Conservation (phyloP, 1,140 invertebrate species). For the Brachionus rubens region DNA sequence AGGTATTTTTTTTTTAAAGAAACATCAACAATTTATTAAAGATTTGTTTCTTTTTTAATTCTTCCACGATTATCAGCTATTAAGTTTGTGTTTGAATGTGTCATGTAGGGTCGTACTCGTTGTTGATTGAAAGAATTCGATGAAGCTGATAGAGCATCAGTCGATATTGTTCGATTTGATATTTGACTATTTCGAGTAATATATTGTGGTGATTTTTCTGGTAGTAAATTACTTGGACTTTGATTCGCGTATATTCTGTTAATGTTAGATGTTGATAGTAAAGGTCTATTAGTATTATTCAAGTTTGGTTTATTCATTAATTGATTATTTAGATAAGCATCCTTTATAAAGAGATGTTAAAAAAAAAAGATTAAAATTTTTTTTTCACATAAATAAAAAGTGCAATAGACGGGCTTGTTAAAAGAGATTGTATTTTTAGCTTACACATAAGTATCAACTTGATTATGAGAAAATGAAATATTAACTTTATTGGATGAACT, state of each 20-base stretch:
- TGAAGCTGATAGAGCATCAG: neutral
- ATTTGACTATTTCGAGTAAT: neutral
- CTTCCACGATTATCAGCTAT: conserved; percentile 31
- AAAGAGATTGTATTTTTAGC: no score
- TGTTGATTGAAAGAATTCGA: neutral
- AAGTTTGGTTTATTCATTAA: neutral
- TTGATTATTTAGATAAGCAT: neutral
- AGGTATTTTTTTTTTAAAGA: neutral
- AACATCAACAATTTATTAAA: neutral
- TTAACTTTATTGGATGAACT: no score
- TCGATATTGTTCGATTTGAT: conserved; percentile 3
- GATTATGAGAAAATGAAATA: no score
- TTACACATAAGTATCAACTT: no score
- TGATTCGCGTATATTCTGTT: neutral
- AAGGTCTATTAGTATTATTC: neutral
- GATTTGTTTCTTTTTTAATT: conserved; percentile 40
- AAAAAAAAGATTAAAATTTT: neutral
- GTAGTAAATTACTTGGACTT: neutral
- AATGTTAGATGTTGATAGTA: conserved; percentile 9
- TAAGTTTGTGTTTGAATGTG: conserved; percentile 8
- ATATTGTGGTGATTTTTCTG: neutral
- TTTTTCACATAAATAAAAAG: neutral
- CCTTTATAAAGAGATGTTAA: no score
- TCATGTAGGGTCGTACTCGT: conserved; percentile 18
- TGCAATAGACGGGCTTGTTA: no score